Evolutionary conservation across 1,140 invertebrate genomes (phyloP), one percentile per base, ranked within the genome.

Genomic region (Chironomus tepperi): DNA sequence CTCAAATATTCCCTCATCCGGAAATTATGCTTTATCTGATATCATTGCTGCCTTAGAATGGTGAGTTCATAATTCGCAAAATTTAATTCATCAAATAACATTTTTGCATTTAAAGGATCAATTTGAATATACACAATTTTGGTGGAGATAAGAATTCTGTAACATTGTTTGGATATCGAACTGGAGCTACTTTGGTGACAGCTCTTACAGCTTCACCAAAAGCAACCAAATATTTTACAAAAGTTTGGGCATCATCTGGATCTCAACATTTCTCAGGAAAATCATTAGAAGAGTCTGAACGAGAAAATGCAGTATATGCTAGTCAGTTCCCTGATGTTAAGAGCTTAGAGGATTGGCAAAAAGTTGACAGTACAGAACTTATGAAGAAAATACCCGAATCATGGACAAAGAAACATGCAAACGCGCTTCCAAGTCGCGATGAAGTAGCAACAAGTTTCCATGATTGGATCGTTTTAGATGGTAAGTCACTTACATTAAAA

Each of bases 11-110:
- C 86, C 83, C 7, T 90, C 89, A 0, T 93, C 93, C 0, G 93
- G 93, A n/a, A 95, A 96, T 79, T 95, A 95, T 79, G 94, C 90
- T 0, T 83, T 95, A 0, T 90, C 90, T 5, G 94, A 96, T 78
- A 88, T 95, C 16, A 79, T 94, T 7, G 86, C 87, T 2, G 92
- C 88, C 0, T 83, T 96, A 1, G 85, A 89, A 73, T 96, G 93
- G 93, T 70, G 2, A 18, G 16, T 19, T 19, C 3, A 70, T 70
- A 18, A 5, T 0, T 57, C n/a, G 9, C 7, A 18, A 16, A 18
- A 67, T 67, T 1, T 18, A 10, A 21, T 21, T n/a, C n/a, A n/a
- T n/a, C n/a, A n/a, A 67, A 70, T 6, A 10, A 19, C 7, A 12
- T 70, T 18, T 7, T 19, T 0, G 0, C 18, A 18, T 9, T 19